A percentile compares a stretch with the other conserved stretches of the same genome.
These are phyloP conservation scores for Lepidurus couesii DNA, from an alignment of 1,140 invertebrate species.

Conservation along the genomic window DNA sequence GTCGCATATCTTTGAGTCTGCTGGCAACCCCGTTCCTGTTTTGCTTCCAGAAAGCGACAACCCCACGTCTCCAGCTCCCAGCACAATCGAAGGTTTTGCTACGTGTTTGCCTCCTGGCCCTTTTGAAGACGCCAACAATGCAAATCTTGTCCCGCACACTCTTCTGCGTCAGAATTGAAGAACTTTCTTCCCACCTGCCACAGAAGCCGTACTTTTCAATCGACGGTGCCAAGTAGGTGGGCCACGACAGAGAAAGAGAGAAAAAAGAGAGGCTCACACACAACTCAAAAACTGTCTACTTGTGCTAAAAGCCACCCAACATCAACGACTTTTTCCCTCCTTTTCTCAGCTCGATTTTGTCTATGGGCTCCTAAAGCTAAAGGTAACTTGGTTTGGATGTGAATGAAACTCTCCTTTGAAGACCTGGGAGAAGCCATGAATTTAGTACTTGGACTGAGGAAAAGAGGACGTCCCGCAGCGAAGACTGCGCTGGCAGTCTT, in stretches of 20 bases:
- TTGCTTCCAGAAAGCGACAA: not conserved
- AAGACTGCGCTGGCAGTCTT: not conserved
- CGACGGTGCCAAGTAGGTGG: constrained; percentile 15
- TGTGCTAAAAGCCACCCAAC: constrained; percentile 18
- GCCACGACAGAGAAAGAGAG: not conserved
- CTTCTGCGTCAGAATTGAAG: not conserved
- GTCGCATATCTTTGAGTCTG: not conserved
- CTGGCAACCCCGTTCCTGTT: not conserved
- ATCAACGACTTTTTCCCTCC: not conserved
- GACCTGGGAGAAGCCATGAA: constrained; percentile 5
- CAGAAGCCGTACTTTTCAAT: not conserved
- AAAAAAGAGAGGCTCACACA: not conserved
- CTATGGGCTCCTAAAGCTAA: not conserved
- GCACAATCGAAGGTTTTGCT: not conserved
- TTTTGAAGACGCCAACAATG: not conserved
- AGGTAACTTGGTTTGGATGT: not conserved
- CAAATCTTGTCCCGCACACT: not conserved
- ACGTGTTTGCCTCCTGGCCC: not conserved
- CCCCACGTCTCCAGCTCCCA: not conserved
- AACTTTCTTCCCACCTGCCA: constrained; percentile 18
- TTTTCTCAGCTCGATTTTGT: not conserved
- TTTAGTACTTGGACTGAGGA: not conserved
- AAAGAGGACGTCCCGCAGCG: not conserved
- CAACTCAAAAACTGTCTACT: constrained; percentile 1
- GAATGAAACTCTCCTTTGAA: not conserved